Conservation (phyloP, 2,888 invertebrate genomes). For the Xanthorhoe spadicearia region DNA sequence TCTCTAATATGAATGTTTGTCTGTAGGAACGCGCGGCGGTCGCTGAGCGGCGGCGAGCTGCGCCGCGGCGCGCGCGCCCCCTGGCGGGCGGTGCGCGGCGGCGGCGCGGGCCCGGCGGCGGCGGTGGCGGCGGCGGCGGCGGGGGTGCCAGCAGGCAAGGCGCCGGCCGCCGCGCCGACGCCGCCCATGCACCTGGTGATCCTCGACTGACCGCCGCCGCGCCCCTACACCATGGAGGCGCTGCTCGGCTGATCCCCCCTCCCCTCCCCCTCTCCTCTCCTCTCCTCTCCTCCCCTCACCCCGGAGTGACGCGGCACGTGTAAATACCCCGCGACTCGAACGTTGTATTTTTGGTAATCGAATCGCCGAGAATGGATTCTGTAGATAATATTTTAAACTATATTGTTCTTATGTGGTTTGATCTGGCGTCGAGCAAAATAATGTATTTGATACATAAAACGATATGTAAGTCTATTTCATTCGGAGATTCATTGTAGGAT, state of each 20-base stretch:
- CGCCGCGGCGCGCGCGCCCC: constrained; percentile 84
- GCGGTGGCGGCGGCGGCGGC: constrained; percentile 56
- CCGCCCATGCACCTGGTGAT: constrained; percentile 88
- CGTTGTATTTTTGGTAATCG: constrained; percentile 83
- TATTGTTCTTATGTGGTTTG: constrained; percentile 84
- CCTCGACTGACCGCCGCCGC: constrained; percentile 88
- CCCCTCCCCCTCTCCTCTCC: constrained; percentile 42
- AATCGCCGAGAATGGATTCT: constrained; percentile 83
- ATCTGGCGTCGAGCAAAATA: constrained; percentile 83
- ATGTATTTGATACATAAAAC: constrained; percentile 85
- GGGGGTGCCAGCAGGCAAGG: constrained; percentile 55
- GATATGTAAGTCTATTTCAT: constrained; percentile 86
- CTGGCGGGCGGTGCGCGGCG: constrained; percentile 86
- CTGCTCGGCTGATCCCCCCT: constrained; percentile 82
- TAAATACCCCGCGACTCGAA: constrained; percentile 59
- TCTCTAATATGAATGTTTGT: constrained; percentile 6
- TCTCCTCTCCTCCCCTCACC: constrained; percentile 43
- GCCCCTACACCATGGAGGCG: constrained; percentile 88
- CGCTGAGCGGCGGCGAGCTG: constrained; percentile 89
- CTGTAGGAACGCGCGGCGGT: constrained; percentile 91
- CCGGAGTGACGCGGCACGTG: constrained; percentile 61
- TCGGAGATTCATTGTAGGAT: constrained; percentile 87
- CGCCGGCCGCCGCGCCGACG: constrained; percentile 47
- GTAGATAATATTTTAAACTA: constrained; percentile 85
- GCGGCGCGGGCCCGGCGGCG: constrained; percentile 44